A percentile compares a stretch with the other conserved stretches of the same genome.
These are phyloP conservation scores for Arion vulgaris DNA, from an alignment of 1,140 invertebrate species.

Conservation along the genomic window DNA sequence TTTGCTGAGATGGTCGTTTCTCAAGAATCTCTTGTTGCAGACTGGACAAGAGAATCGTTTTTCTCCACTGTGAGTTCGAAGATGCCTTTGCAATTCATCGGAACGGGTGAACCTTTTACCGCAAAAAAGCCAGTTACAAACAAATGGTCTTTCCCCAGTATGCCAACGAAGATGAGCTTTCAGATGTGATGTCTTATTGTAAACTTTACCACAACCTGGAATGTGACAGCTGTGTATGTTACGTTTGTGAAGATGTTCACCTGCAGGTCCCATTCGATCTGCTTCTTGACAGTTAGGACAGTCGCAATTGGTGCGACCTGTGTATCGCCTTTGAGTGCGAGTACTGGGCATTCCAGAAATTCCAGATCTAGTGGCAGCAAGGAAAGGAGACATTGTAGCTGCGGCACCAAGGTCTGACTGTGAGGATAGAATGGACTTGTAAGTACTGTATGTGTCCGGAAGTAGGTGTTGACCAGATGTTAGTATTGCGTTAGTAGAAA, in stretches of 20 bases:
- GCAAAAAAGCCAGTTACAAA: conserved; percentile 78
- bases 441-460: conserved; percentile 92
- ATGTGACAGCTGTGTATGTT: conserved; percentile 99
- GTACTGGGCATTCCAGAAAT: conserved; percentile 68
- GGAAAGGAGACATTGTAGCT: conserved; percentile 56
- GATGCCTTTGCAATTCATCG: conserved; percentile 95
- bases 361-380: conserved; percentile 51
- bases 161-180: conserved; percentile 81
- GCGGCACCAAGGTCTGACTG: neutral
- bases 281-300: conserved; percentile 97
- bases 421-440: conserved; percentile 88
- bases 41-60: conserved; percentile 80
- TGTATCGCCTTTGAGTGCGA: conserved; percentile 92
- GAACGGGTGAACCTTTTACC: conserved; percentile 91
- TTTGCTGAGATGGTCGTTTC: conserved; percentile 92
- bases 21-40: conserved; percentile 90
- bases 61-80: conserved; percentile 89
- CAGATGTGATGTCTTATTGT: conserved; percentile 84
- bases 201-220: conserved; percentile 97
- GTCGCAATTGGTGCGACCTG: conserved; percentile 83
- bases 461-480: conserved; percentile 89
- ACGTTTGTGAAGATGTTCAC: conserved; percentile 87
- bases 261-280: conserved; percentile 92
- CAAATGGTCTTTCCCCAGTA: conserved; percentile 80
- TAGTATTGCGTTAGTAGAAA: conserved; percentile 83